These are phyloP conservation scores for Dendrocincla tyrannina DNA, from an alignment of 2,797 vertebrate genomes.

Conservation along the genomic window DNA sequence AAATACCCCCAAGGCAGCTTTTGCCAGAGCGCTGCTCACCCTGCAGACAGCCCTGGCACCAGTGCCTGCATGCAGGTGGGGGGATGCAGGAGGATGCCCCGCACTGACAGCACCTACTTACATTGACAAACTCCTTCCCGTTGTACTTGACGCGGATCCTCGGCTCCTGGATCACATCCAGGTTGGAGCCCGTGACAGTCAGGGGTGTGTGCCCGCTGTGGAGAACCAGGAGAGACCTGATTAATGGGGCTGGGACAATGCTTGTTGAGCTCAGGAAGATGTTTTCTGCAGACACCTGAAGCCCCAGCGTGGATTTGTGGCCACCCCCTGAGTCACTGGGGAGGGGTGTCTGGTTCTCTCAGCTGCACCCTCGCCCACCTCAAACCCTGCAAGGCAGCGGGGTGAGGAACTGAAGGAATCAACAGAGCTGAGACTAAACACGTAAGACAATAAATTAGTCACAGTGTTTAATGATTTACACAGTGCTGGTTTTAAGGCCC, in stretches of 20 bases:
- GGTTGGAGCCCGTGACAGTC: slow-evolving; percentile 91
- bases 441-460: slow-evolving; percentile 20
- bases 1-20: background rate
- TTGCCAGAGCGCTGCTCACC: accelerated
- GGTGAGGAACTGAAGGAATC: background rate
- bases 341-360: background rate
- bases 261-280: background rate
- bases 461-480: slow-evolving; percentile 8
- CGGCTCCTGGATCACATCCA: slow-evolving; percentile 97
- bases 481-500: background rate
- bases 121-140: slow-evolving; percentile 93
- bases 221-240: background rate
- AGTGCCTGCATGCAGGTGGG: accelerated
- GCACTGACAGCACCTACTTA: slow-evolving; percentile 75
- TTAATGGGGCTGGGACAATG: background rate
- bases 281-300: background rate
- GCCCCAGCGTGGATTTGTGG: background rate
- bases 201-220: slow-evolving; percentile 92
- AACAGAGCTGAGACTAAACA: background rate
- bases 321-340: background rate
- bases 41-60: background rate
- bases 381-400: background rate
- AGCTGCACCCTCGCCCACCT: background rate
- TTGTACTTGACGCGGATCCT: slow-evolving; percentile 92
- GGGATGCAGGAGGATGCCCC: background rate